Conservation (phyloP, 1,140 invertebrate species). For the Aphidius ervi region DNA sequence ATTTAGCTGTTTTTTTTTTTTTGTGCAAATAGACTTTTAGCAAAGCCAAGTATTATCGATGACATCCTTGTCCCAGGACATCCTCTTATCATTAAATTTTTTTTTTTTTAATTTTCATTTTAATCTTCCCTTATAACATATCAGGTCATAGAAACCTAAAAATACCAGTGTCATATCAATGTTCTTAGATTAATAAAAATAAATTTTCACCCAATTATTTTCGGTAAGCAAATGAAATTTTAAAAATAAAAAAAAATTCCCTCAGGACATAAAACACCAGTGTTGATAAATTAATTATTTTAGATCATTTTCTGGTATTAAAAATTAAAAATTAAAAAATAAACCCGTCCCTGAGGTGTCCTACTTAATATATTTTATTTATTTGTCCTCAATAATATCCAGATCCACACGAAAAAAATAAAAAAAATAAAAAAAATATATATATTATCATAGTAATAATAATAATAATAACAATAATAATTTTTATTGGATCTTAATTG, state of each 20-base stretch:
- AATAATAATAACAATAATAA: background rate
- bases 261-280: background rate
- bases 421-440: slow-evolving; percentile 11
- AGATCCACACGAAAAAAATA: background rate
- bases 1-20: slow-evolving; percentile 32
- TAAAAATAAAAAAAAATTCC: background rate
- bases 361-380: background rate
- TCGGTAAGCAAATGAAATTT: background rate
- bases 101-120: background rate
- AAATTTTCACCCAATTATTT: slow-evolving; percentile 18
- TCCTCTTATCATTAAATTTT: background rate
- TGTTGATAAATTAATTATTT: too few relatives aligned
- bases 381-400: background rate
- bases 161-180: slow-evolving; percentile 50
- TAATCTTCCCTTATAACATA: slow-evolving; percentile 35
- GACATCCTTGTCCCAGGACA: slow-evolving; percentile 36
- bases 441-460: slow-evolving; percentile 1
- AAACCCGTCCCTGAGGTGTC: background rate
- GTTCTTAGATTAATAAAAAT: slow-evolving; percentile 39
- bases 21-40: slow-evolving; percentile 41
- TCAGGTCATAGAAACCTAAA: slow-evolving; percentile 46
- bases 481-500: slow-evolving; percentile 21
- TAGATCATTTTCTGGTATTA: too few relatives aligned
- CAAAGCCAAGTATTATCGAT: slow-evolving; percentile 47
- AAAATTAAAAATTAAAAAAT: slow-evolving; percentile 6